Evolutionary conservation across 2,797 vertebrate species (phyloP), one percentile per base, ranked within the genome.

Genomic region (Aphelocoma californica): DNA sequence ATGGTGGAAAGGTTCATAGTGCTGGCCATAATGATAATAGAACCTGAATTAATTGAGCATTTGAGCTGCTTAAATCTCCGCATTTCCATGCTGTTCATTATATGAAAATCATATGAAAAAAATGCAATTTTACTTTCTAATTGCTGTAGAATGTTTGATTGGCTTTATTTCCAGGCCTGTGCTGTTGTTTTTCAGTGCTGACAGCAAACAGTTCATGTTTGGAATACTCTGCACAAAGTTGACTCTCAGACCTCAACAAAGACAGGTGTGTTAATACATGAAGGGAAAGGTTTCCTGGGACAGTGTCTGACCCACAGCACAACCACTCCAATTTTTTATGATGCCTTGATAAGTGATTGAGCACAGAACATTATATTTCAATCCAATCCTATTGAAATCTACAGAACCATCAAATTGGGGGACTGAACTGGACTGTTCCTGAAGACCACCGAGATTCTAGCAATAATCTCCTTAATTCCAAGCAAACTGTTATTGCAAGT

Each of bases 11-110:
- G 15, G n/a, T 58, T 91, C 66, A 48, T 34, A 57, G 17, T 72
- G 47, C 18, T 83, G 77, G 51, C 70, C 75, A 78, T 67, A 69
- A 90, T 18, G 20, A 56, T 79, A 90, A 86, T 26, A 23, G 40
- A 92, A 71, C 72, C 71, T 42, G 56, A 86, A 71, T 91, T 91
- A 91, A 73, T 29, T 75, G 50, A 72, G 12, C 53, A 69, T 58
- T 90, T 9, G 8, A 86, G 20, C 65, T 72, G 40, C 62, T 54
- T 56, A 28, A 45, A 73, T 70, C 58, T 51, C 66, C 40, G 28
- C 51, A 45, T 82, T 80, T 69, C 53, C 70, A 23, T 45, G 44
- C 62, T 92, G 85, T 86, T 61, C 75, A 54, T 90, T 83, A 34
- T 20, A 65, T 13, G 44, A 86, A 86, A 90, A 90, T 71, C 31